Conservation (phyloP, 2,888 invertebrate species). For the Andrena minutula region DNA sequence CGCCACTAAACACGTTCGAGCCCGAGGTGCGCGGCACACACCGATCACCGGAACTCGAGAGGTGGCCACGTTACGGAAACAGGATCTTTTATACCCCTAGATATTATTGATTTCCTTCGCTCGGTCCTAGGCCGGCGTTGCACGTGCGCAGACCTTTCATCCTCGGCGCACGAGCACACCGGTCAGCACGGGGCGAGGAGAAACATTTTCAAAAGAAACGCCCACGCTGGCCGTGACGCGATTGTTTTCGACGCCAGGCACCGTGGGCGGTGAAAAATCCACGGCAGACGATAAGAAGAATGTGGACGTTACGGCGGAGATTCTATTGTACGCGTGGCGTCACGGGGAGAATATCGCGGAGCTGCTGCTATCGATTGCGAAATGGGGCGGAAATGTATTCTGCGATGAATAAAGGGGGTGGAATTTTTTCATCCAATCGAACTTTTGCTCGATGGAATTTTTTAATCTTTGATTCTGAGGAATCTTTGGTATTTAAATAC, state of each 20-base stretch:
- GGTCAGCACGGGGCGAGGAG: background rate
- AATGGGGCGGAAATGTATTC: no score
- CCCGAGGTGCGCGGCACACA: constrained; percentile 62
- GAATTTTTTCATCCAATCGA: no score
- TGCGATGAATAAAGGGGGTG: no score
- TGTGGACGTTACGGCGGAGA: background rate
- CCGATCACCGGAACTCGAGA: constrained; percentile 72
- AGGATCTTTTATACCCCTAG: constrained; percentile 77
- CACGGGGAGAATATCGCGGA: no score
- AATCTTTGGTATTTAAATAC: no score
- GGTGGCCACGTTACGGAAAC: constrained; percentile 69
- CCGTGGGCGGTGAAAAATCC: background rate
- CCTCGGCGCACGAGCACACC: constrained; percentile 55
- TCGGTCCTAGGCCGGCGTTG: constrained; percentile 43
- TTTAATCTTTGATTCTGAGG: no score
- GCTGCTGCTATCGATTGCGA: no score
- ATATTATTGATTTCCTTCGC: constrained; percentile 76
- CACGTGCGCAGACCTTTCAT: constrained; percentile 68
- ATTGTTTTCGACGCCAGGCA: background rate
- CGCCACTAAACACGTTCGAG: constrained; percentile 65
- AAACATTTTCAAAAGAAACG: constrained; percentile 14
- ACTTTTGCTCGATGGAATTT: no score
- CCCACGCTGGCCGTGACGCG: background rate
- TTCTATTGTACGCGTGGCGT: background rate
- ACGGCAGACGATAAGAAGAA: background rate